Base-by-base conservation (phyloP, 1,140 invertebrate species). In the Bombus terrestris region DNA sequence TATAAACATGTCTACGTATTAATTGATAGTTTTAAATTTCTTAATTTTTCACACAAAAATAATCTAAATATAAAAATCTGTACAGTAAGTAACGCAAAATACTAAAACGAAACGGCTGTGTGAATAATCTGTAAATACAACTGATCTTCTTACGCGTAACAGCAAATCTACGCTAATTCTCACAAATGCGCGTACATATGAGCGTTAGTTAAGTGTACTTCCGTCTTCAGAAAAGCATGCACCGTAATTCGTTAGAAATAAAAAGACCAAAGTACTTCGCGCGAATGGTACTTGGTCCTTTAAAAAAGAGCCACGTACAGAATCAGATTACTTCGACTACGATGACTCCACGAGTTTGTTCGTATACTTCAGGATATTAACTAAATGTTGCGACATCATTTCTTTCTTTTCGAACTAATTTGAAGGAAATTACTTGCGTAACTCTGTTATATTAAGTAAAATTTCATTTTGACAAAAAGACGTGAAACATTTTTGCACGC, bases 191-290 rank as follows among this genome's bases (percentile, higher is more conserved):
- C 25, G 32, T 37, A 47, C 28, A 25, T 66, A 35, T 37, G 75
- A 39, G 25, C 77, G 25, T 32, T 47, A 43, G 41, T 81, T 62
- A 62, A 81, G 80, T 43, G 57, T 53, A 82, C 80, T 82, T 82
- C 47, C 53, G 53, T 74, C 71, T 43, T 41, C 22, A 64, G 69
- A 82, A 82, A 74, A 39, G 69, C 13, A 28, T 53, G 37, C 47
- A 9, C n/a, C 43, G 80, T 81, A 53, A 73, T 69, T 81, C 80
- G 25, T 81, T 81, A 81, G 37, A 39, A 73, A 13, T 25, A 59
- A 81, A 73, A 81, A 81, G 39, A 73, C 28, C 47, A 43, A 15
- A 35, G 47, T 22, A 43, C 47, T 64, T 64, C 12, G 53, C 37
- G 69, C 69, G 28, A 74, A 39, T 43, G 69, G 13, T 43, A 32